Evolutionary conservation across 2,797 vertebrate genomes (phyloP), one percentile per base, ranked within the genome.

Genomic region (Tenualosa ilisha): DNA sequence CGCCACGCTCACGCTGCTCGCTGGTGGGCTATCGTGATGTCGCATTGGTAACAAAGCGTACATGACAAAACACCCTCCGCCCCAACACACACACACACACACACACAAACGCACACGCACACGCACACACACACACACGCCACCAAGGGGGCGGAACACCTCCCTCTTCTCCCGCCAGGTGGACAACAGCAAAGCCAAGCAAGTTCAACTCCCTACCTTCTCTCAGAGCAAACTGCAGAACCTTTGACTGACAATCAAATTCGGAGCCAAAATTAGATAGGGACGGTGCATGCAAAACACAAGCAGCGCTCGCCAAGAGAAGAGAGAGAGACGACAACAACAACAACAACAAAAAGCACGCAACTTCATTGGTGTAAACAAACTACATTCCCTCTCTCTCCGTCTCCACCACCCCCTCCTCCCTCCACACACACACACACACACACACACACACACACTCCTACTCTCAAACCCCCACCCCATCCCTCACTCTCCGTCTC

Each of bases 241-340:
- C 1, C 68, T 37, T 17, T 75, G 68, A 75, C 68, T 75, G 68
- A 43, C 68, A 20, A 31, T 31, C 68, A 40, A 75, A 75, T 40
- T 40, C 12, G 13, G 37, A 43, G 31, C 68, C 68, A 43, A 75
- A 43, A 75, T 75, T 31, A 75, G 68, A 75, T 75, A 43, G 2
- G 17, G 81, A 72, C 54, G 3, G 51, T 12, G 49, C 84, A 59
- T 22, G 83, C 46, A 65, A 84, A 81, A 83, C 68, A 84, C 22
- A 49, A 53, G 59, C 20, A 49, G 24, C 49, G 15, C 68, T 40
- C 37, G 37, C 68, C 68, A 17, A 20, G 31, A 75, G 17, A 20
- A 31, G n/a, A 24, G 65, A 40, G 12, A 75, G 4, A 49, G 7
- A 49, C 46, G 3, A 49, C 46, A 49, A 49, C 46, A 49, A 49